Conservation (phyloP, 2,888 invertebrate species). For the Xanthorhoe designata region DNA sequence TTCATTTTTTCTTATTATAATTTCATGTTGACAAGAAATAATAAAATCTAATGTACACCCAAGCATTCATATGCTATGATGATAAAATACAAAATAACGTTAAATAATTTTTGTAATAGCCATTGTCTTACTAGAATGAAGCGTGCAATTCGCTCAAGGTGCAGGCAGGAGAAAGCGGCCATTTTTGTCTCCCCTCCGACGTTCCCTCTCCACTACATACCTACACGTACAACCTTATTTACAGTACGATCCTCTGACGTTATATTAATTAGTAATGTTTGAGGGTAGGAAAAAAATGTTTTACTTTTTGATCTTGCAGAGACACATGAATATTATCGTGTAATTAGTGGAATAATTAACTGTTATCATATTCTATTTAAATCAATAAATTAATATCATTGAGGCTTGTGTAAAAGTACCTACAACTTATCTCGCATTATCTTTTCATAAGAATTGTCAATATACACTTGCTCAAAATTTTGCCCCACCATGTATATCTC, state of each 20-base stretch:
- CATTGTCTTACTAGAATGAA: slow-evolving; percentile 25
- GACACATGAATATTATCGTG: neutral
- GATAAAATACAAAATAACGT: neutral
- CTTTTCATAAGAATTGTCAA: too few species aligned
- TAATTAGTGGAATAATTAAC: neutral
- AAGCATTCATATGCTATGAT: neutral
- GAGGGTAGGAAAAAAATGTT: slow-evolving; percentile 5
- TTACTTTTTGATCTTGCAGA: neutral
- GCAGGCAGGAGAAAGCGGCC: slow-evolving; percentile 65
- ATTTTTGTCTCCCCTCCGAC: slow-evolving; percentile 76
- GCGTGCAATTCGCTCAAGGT: slow-evolving; percentile 48
- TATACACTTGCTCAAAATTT: too few species aligned
- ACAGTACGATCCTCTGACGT: slow-evolving; percentile 38
- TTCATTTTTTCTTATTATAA: too few species aligned
- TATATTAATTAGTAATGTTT: slow-evolving; percentile 37
- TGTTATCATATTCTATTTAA: neutral
- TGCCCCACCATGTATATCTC: too few species aligned
- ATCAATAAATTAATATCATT: too few species aligned
- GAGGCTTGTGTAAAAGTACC: too few species aligned
- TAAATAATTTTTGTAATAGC: neutral
- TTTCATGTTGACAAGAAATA: too few species aligned
- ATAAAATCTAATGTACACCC: too few species aligned
- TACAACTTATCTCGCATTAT: too few species aligned
- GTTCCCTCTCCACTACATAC: slow-evolving; percentile 50
- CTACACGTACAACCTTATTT: slow-evolving; percentile 42